Evolutionary conservation across 1,140 invertebrate species (phyloP), one percentile per base, ranked within the genome.

Genomic region (Pseudomyrmex pallidus): DNA sequence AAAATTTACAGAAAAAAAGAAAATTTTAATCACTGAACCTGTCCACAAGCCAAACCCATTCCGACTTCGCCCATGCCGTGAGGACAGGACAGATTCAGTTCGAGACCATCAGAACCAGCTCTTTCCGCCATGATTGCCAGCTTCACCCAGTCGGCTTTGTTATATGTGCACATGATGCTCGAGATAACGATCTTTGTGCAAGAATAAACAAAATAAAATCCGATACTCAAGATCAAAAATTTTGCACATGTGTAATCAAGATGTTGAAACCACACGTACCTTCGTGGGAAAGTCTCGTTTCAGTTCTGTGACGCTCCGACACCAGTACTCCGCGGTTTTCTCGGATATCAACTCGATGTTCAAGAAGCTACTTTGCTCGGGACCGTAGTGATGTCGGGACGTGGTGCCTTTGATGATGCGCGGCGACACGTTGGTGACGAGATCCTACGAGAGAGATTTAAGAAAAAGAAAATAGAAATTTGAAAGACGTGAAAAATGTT

Each of bases 301-400:
- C 35, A 99, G 94, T 92, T 99, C 99, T 2, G 91, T 95, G 48
- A 99, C 96, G 89, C 97, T 98, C 76, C 96, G 94, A 74, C 98
- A 97, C 99, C 99, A 99, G 92, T 99, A 99, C 1, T 96, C 97
- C 59, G 96, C 96, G 10, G 97, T 97, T 94, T 99, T 99, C 94
- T 99, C 99, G 12, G 98, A 99, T 92, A 99, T 99, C 1, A 99
- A 94, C 94, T 99, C 99, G 85, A 99, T 99, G 92, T 99, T 99
- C 0, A 99, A 94, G 93, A 99, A 99, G 5, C 98, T 97, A 2
- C 97, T 96, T 95, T 99, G 99, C 64, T 98, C 98, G 0, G 99
- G 99, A 0, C 99, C 99, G 93, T 96, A 99, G 89, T 96, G 95
- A 85, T 99, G 97, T 17, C 99, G 97, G 2, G 98, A 98, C 0